These are phyloP conservation scores for Siniperca undulata DNA, from an alignment of 2,797 vertebrate species.

Conservation along the genomic window DNA sequence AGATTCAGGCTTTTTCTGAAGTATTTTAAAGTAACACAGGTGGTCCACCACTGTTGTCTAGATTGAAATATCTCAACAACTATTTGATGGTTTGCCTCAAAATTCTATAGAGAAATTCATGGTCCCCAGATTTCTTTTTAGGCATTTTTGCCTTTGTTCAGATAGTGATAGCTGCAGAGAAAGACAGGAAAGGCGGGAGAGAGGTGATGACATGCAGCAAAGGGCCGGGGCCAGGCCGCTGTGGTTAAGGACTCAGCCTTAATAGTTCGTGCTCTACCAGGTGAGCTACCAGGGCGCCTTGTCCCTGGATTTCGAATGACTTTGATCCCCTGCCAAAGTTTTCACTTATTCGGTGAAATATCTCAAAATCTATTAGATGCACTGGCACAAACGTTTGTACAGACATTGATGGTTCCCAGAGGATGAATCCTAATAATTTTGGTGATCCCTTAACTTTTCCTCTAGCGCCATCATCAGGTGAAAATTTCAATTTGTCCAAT, in stretches of 20 bases:
- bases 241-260: too few relatives aligned
- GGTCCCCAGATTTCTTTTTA: not conserved
- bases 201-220: too few relatives aligned
- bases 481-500: not conserved
- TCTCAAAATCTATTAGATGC: not conserved
- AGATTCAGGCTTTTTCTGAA: not conserved
- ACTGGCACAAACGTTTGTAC: not conserved
- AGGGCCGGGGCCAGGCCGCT: too few relatives aligned
- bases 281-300: too few relatives aligned
- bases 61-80: not conserved
- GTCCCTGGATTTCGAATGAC: too few relatives aligned
- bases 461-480: not conserved
- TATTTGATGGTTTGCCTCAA: not conserved
- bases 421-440: too few relatives aligned
- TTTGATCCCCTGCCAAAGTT: not conserved
- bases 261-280: too few relatives aligned
- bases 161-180: too few relatives aligned
- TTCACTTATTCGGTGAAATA: too few relatives aligned
- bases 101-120: too few relatives aligned
- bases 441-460: not conserved
- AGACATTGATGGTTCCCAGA: not conserved
- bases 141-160: too few relatives aligned
- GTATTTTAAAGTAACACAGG: not conserved
- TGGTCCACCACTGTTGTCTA: not conserved
- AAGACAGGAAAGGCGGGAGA: too few relatives aligned